Base-by-base conservation (phyloP, 1,140 invertebrate species). In the Pinna nobilis region DNA sequence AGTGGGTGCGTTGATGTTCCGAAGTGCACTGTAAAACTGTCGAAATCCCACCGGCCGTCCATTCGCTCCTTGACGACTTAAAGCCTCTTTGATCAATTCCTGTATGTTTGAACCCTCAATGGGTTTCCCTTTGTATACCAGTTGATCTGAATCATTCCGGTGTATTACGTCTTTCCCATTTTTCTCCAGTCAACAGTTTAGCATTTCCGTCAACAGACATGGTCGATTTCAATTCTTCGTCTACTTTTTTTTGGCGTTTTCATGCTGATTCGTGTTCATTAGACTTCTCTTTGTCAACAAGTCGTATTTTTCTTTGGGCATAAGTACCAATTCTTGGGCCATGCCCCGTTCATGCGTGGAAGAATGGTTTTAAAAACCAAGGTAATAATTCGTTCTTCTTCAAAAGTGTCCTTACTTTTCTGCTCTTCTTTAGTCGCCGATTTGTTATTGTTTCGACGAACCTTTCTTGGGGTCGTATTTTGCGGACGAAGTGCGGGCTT, bases 271-370 rank as follows among this genome's bases (percentile, higher is more conserved):
- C 32, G 57, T 60, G 33, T 32, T 60, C 57, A 20, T 35, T 60
- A 28, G 33, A 32, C 33, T 60, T 60, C 32, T 60, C 57, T 60
- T 60, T 7, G 37, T 28, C 25, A 73, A 25, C 18, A 23, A 23
- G 50, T 73, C 63, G 55, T 60, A 73, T 55, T 66, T 73, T 32
- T 41, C 32, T 50, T 73, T 73, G 4, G 70, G 63, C 15, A 73
- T 57, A 23, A 72, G 37, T 25, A 72, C 59, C 18, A 72, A 37
- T 59, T 72, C 70, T 25, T 25, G 23, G 13, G 70, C 23, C 70
- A 72, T 47, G 28, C 32, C 53, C 32, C 32, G 53, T 20, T 18
- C 35, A 66, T 33, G n/a, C n/a, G n/a, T 47, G 39, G 57, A 65
- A 33, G 4, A 33, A 33, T 11, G 69, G 69, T 51, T 70, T 70